Percentiles rank a stretch among this genome's conserved stretches.
These are phyloP conservation scores for Eidolon helvum DNA, from an alignment of 2,113 vertebrate species.

Conservation along the genomic window DNA sequence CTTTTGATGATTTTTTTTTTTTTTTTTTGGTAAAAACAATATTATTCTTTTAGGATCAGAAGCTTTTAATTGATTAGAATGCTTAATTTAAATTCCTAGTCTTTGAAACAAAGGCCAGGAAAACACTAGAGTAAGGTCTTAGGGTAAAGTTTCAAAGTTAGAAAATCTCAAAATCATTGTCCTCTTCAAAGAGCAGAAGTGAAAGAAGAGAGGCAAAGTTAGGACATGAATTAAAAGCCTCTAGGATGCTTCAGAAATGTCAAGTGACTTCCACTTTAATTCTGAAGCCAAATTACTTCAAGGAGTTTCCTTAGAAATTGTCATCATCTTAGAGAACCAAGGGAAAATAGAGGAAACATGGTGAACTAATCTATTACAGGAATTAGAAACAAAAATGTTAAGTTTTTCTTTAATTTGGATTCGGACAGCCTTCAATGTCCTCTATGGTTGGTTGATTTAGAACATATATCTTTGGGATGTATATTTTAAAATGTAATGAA, in stretches of 20 bases:
- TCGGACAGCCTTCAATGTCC: conserved; percentile 23
- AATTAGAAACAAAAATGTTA: conserved; percentile 2
- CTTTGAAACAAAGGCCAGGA: background rate
- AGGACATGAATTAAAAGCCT: background rate
- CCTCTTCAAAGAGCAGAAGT: background rate
- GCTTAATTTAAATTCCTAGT: background rate
- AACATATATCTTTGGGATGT: background rate
- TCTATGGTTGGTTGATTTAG: conserved; percentile 18
- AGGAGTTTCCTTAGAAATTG: background rate
- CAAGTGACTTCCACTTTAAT: background rate
- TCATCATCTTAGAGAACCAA: background rate
- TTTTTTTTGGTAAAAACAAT: background rate
- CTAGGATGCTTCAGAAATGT: background rate
- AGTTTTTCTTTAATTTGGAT: conserved; percentile 22
- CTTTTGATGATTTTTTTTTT: background rate
- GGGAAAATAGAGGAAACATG: background rate
- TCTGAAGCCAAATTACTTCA: conserved; percentile 21
- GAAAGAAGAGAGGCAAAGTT: background rate
- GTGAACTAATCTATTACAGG: background rate
- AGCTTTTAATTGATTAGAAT: conserved; percentile 32
- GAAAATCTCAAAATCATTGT: conserved; percentile 25
- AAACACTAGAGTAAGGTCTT: background rate
- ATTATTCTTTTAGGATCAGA: background rate
- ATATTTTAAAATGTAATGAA: conserved; percentile 57
- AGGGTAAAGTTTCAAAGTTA: background rate